A percentile compares a stretch with the other conserved stretches of the same genome.
phyloP scores from a whole-genome alignment of 2,888 invertebrate species.

The Anarsia innoxiella region DNA sequence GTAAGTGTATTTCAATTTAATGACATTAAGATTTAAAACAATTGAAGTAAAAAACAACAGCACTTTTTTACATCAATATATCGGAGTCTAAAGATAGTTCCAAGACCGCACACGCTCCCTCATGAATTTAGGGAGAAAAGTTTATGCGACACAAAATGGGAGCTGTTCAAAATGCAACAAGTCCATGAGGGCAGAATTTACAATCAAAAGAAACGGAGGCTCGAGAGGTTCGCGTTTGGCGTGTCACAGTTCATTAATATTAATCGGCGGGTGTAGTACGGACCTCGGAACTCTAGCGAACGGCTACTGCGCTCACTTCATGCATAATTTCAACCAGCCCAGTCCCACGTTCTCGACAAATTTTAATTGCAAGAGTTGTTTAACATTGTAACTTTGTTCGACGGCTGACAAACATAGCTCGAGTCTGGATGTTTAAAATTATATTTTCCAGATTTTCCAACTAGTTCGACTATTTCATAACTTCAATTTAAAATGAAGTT shows the following conservation, averaged over 20 bases:
- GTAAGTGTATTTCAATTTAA: too few species aligned
- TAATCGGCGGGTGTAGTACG: slow-evolving; percentile 38
- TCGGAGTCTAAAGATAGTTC: too few species aligned
- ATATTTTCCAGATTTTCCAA: too few species aligned
- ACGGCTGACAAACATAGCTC: slow-evolving; percentile 30
- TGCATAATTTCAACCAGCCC: slow-evolving; percentile 61
- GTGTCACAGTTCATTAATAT: slow-evolving; percentile 70
- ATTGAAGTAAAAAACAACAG: too few species aligned
- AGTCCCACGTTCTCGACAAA: slow-evolving; percentile 48
- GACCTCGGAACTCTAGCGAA: slow-evolving; percentile 13
- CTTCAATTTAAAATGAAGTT: too few species aligned
- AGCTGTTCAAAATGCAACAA: slow-evolving; percentile 53
- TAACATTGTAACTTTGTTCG: slow-evolving; percentile 41
- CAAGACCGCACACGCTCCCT: too few species aligned
- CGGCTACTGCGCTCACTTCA: slow-evolving; percentile 56
- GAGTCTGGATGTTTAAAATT: too few species aligned
- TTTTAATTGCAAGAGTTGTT: slow-evolving; percentile 60
- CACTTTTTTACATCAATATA: too few species aligned
- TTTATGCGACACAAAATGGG: too few species aligned
- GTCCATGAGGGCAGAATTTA: slow-evolving; percentile 47
- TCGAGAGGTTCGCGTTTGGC: slow-evolving; percentile 41
- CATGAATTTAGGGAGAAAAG: too few species aligned
- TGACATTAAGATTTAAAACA: too few species aligned
- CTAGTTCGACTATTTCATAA: too few species aligned
- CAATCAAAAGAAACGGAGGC: slow-evolving; percentile 61